Evolutionary conservation across 2,113 vertebrate genomes (phyloP), one percentile per base, ranked within the genome.

Genomic region (Microcebus murinus): DNA sequence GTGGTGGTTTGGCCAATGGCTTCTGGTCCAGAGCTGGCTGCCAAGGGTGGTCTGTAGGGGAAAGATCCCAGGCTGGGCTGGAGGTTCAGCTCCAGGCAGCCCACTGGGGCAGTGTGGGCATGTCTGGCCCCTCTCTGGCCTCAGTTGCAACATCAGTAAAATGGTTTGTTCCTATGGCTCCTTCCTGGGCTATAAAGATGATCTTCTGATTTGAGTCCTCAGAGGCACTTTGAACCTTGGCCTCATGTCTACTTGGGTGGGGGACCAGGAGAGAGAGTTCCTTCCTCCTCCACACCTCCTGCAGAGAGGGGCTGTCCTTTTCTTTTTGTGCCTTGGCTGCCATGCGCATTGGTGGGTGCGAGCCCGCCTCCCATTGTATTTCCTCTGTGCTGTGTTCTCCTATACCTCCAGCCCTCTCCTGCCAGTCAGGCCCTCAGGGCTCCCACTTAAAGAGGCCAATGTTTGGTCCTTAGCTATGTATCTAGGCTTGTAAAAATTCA

Each of bases 261-360:
- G 21, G 59, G n/a, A 83, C 34, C 20, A 0, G 4, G n/a, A 52
- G 55, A 39, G 23, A 63, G 27, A 63, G 5, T 23, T 17, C 63
- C 45, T 13, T 31, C 18, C 15, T 34, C 48, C 71, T 21, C 3
- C 6, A 7, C 36, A 6, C 18, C 87, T 81, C 3, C 1, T 11
- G 25, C 11, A 2, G 21, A 45, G 5, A 6, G 31, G 36, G 20
- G 45, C 34, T 13, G 29, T 39, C 20, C 29, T 23, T 7, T 34
- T 52, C 11, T 45, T 39, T 52, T 36, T 7, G 4, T 17, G 10
- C 80, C 25, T 25, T 4, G 5, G 36, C 20, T 45, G 39, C 48
- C 29, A 2, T 17, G 50, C 31, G 31, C 4, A 8, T 29, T 11
- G 65, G 21, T 42, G 21, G 10, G 0, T 27, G 17, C 18, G 34